Evolutionary conservation across 2,797 vertebrate species (phyloP).

Genomic region (Xenentodon cancila): DNA sequence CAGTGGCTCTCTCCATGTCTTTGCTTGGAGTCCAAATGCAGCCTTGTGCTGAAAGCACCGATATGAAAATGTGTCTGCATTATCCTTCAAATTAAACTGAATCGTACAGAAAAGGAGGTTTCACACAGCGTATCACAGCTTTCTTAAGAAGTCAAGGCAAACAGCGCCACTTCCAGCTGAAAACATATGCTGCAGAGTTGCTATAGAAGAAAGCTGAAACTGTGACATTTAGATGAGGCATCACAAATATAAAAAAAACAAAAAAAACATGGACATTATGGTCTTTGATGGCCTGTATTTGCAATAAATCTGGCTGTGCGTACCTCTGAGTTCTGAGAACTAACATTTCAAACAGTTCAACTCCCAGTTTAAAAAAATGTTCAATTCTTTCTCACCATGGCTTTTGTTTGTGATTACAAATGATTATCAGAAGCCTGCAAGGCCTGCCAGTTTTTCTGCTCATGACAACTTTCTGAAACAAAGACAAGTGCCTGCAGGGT

Average conservation of each 20-base stretch:
- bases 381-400: background rate
- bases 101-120: background rate
- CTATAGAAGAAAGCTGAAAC: background rate
- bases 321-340: too few relatives aligned
- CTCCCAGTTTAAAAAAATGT: slow-evolving; percentile 1
- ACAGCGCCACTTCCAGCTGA: slow-evolving; percentile 7
- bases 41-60: background rate
- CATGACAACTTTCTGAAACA: slow-evolving; percentile 33
- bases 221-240: background rate
- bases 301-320: too few relatives aligned
- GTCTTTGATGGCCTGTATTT: too few relatives aligned
- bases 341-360: background rate
- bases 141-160: background rate
- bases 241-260: background rate
- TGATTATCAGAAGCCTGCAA: background rate
- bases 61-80: slow-evolving; percentile 3
- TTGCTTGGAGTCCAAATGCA: slow-evolving; percentile 3
- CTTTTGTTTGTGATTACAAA: background rate
- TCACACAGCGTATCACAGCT: background rate
- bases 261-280: background rate
- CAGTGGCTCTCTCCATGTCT: background rate
- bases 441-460: slow-evolving; percentile 2
- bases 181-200: background rate
- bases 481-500: slow-evolving; percentile 32
- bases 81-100: background rate